Evolutionary conservation across 1,140 invertebrate species (phyloP).

Genomic region (Contarinia nasturtii): DNA sequence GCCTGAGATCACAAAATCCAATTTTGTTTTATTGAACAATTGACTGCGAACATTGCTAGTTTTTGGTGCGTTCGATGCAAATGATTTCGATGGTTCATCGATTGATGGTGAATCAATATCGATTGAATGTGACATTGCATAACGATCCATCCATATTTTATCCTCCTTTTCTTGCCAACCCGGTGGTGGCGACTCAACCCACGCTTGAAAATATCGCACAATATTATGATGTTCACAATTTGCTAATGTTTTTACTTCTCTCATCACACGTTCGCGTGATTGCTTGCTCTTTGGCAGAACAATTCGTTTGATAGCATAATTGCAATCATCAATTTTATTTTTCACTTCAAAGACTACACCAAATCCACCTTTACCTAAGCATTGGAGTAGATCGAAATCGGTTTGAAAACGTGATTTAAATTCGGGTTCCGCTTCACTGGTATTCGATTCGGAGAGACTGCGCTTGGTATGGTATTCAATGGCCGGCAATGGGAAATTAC

Average conservation of each 20-base stretch:
- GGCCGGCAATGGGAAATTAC: neutral
- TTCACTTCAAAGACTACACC: conserved; percentile 90
- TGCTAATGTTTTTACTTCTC: conserved; percentile 86
- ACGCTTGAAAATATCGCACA: conserved; percentile 85
- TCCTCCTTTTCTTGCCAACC: conserved; percentile 75
- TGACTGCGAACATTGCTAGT: neutral
- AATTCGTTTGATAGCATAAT: conserved; percentile 92
- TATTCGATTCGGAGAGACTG: conserved; percentile 18
- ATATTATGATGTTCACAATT: conserved; percentile 89
- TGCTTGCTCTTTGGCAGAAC: conserved; percentile 61
- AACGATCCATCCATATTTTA: conserved; percentile 33
- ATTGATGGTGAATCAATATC: conserved; percentile 14
- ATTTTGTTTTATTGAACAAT: neutral
- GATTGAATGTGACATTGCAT: conserved; percentile 19
- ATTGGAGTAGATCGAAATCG: conserved; percentile 70
- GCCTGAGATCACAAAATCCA: neutral
- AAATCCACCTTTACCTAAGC: conserved; percentile 86
- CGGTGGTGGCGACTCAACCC: conserved; percentile 75
- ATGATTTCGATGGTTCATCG: conserved; percentile 8
- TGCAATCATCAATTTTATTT: conserved; percentile 86
- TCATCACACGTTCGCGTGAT: conserved; percentile 66
- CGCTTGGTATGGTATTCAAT: conserved; percentile 7
- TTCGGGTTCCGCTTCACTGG: conserved; percentile 6
- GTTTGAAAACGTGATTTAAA: conserved; percentile 45
- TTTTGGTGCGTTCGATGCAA: neutral